Percentiles rank a stretch among this genome's conserved stretches.
These are phyloP conservation scores for Mactromeris polynyma DNA, from an alignment of 2,888 invertebrate species.

Conservation along the genomic window DNA sequence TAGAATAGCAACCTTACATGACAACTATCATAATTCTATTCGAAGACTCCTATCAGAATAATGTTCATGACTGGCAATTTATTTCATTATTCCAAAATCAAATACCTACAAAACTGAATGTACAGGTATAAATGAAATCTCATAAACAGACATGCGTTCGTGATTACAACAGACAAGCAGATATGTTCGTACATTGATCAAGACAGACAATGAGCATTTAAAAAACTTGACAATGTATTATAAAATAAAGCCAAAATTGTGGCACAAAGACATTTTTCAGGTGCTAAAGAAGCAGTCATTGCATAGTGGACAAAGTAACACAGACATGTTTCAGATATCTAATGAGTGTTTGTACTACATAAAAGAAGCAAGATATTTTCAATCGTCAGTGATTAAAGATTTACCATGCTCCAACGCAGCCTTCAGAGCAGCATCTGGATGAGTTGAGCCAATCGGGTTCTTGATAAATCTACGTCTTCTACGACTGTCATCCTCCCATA, in stretches of 20 bases:
- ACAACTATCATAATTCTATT: no score
- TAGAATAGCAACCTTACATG: no score
- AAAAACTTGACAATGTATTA: neutral
- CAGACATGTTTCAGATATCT: neutral
- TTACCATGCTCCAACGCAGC: slow-evolving; percentile 92
- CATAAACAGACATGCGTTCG: neutral
- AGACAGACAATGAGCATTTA: neutral
- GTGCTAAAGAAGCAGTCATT: slow-evolving; percentile 3
- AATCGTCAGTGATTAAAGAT: slow-evolving; percentile 17
- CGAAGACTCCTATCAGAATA: no score
- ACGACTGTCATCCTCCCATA: slow-evolving; percentile 99
- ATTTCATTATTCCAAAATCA: neutral
- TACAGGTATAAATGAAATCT: neutral
- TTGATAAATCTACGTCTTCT: slow-evolving; percentile 97
- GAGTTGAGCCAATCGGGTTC: slow-evolving; percentile 96
- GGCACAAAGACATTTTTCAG: neutral
- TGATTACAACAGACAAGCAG: neutral
- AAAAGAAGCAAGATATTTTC: neutral
- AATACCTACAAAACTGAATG: neutral
- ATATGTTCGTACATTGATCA: no score
- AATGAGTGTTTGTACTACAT: slow-evolving; percentile 1
- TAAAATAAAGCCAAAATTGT: neutral
- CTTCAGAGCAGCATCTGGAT: slow-evolving; percentile 93
- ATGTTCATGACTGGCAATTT: neutral
- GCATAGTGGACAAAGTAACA: neutral